These are phyloP conservation scores for Chrysolina oricalcia DNA, from an alignment of 2,888 invertebrate genomes.

Conservation along the genomic window DNA sequence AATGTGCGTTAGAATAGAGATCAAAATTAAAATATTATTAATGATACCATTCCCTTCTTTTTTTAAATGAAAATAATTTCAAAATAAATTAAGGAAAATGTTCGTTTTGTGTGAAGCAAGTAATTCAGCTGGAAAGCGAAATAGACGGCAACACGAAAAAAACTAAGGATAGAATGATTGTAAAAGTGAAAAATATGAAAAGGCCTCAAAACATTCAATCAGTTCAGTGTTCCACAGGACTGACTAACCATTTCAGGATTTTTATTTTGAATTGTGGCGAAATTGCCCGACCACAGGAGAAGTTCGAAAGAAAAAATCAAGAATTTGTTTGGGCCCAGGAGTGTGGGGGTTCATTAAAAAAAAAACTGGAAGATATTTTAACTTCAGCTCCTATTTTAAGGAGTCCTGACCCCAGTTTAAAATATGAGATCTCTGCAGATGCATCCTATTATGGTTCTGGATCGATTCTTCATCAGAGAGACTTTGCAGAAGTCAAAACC, in stretches of 20 bases:
- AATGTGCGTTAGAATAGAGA: too few relatives aligned
- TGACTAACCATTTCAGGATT: slow-evolving; percentile 4
- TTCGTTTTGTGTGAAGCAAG: neutral
- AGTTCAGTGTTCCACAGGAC: too few relatives aligned
- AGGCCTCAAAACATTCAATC: neutral
- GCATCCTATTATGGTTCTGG: neutral
- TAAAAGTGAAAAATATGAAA: slow-evolving; percentile 5
- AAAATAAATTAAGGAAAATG: neutral
- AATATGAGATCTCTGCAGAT: slow-evolving; percentile 1
- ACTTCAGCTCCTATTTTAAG: neutral
- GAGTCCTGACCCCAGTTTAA: neutral
- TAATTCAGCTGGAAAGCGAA: neutral
- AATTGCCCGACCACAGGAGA: neutral
- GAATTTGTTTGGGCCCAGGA: neutral
- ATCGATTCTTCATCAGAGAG: slow-evolving; percentile 1
- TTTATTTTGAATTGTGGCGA: neutral
- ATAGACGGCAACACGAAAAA: neutral
- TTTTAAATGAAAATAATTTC: neutral
- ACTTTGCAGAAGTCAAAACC: neutral
- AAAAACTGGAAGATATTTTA: neutral
- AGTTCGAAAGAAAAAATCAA: slow-evolving; percentile 3
- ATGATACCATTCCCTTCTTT: too few relatives aligned
- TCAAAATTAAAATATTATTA: too few relatives aligned
- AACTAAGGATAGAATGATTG: neutral
- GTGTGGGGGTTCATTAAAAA: neutral